phyloP scores from a whole-genome alignment of 2,888 invertebrate species.

The Oscheius sp. region DNA sequence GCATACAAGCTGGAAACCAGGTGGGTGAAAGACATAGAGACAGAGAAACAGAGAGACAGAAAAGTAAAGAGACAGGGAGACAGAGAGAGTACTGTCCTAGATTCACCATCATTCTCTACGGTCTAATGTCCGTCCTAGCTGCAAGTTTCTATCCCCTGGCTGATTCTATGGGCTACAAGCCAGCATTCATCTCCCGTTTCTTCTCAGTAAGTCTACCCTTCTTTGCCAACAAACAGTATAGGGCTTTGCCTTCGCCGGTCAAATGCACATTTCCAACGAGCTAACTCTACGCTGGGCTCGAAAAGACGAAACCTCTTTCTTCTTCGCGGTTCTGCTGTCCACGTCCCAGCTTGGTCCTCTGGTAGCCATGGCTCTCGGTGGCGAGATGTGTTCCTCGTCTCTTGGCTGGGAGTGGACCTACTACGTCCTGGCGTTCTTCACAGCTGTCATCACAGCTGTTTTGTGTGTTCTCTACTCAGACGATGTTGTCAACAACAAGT shows the following conservation, averaged over 20 bases:
- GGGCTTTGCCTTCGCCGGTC: slow-evolving; percentile 38
- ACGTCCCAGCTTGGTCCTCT: slow-evolving; percentile 53
- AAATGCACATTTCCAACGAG: slow-evolving; percentile 53
- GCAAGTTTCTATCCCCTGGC: slow-evolving; percentile 46
- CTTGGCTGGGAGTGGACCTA: slow-evolving; percentile 37
- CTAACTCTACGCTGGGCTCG: slow-evolving; percentile 50
- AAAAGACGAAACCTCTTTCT: slow-evolving; percentile 46
- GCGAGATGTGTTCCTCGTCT: slow-evolving; percentile 54
- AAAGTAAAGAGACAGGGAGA: neutral
- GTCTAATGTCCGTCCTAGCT: slow-evolving; percentile 41
- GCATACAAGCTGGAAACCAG: slow-evolving; percentile 37
- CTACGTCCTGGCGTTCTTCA: slow-evolving; percentile 42
- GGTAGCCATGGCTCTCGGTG: slow-evolving; percentile 54
- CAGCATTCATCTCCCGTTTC: slow-evolving; percentile 49
- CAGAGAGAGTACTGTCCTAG: slow-evolving; percentile 11
- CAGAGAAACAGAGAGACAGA: no score
- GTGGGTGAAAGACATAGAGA: neutral
- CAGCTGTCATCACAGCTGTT: slow-evolving; percentile 37
- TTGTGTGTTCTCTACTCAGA: slow-evolving; percentile 52
- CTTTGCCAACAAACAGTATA: neutral
- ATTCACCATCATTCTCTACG: slow-evolving; percentile 43
- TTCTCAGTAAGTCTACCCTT: slow-evolving; percentile 28
- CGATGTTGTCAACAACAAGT: slow-evolving; percentile 44
- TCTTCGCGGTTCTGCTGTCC: slow-evolving; percentile 53
- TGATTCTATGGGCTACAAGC: slow-evolving; percentile 52